phyloP scores from a whole-genome alignment of 2,888 invertebrate species.

The Nomada ferruginata region DNA sequence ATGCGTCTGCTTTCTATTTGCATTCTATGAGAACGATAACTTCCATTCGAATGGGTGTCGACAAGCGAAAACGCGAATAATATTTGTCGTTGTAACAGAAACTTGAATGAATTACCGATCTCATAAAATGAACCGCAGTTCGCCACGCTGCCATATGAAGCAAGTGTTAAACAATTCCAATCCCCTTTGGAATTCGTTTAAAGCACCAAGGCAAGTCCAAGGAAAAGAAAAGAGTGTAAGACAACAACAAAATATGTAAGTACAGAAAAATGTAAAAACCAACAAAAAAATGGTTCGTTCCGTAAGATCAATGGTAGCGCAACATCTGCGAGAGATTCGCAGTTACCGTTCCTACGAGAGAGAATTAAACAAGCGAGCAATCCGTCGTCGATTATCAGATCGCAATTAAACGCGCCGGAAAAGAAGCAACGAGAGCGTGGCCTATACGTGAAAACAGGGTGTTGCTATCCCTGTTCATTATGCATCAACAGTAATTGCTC shows the following conservation, averaged over 20 bases:
- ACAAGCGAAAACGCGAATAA: conserved; percentile 5
- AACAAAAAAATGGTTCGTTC: no score
- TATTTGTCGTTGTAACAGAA: not conserved
- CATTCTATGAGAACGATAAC: conserved; percentile 5
- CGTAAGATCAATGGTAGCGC: not conserved
- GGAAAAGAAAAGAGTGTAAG: no score
- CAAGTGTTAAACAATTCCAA: no score
- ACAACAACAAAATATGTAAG: no score
- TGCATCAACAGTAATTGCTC: conserved; percentile 53
- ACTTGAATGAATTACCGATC: not conserved
- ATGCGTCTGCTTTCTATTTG: conserved; percentile 5
- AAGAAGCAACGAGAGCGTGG: conserved; percentile 17
- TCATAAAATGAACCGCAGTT: no score
- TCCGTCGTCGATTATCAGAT: conserved; percentile 59
- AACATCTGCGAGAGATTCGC: not conserved
- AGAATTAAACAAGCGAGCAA: conserved; percentile 48
- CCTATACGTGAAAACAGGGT: conserved; percentile 30
- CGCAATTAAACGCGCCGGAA: conserved; percentile 44
- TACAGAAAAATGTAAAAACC: no score
- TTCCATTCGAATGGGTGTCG: conserved; percentile 2
- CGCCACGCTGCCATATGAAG: no score
- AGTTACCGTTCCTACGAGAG: not conserved
- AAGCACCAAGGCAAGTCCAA: no score
- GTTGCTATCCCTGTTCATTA: conserved; percentile 43
- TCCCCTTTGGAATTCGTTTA: no score